Conservation (phyloP, 2,888 invertebrate species). For the Chrysolina oricalcia region DNA sequence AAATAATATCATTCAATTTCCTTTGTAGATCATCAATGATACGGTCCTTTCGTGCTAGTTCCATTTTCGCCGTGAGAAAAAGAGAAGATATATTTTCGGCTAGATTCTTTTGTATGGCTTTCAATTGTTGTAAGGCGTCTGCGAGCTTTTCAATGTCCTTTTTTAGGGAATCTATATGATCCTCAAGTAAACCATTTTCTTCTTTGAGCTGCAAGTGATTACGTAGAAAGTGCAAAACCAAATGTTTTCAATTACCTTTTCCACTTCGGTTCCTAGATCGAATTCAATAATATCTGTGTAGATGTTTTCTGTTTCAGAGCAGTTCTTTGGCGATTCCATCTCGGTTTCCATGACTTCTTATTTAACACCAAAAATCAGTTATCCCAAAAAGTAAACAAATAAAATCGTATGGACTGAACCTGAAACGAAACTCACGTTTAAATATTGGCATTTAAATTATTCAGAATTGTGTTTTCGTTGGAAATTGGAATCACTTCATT, state of each 20-base stretch:
- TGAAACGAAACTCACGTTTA: too few relatives aligned
- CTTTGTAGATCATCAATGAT: conserved; percentile 70
- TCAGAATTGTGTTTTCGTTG: too few relatives aligned
- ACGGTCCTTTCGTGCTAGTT: conserved; percentile 72
- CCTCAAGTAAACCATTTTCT: conserved; percentile 52
- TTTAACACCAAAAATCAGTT: too few relatives aligned
- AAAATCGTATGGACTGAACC: too few relatives aligned
- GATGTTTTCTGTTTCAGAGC: conserved; percentile 61
- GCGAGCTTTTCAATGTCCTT: conserved; percentile 44
- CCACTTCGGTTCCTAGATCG: conserved; percentile 59
- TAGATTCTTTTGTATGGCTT: conserved; percentile 66
- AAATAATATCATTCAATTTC: conserved; percentile 66
- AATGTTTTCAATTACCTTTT: conserved; percentile 56
- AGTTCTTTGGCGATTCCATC: not conserved
- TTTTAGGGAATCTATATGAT: conserved; percentile 39
- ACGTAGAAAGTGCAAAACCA: conserved; percentile 36
- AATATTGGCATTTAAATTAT: too few relatives aligned
- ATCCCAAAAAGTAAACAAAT: too few relatives aligned
- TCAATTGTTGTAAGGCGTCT: conserved; percentile 61
- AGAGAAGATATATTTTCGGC: conserved; percentile 71
- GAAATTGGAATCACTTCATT: too few relatives aligned
- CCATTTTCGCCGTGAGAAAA: conserved; percentile 72
- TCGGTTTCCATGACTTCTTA: conserved; percentile 19
- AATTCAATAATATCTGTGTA: conserved; percentile 69
- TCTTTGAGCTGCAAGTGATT: conserved; percentile 63